Base-by-base conservation (phyloP, 2,888 invertebrate species). In the Tetrapedia diversipes region DNA sequence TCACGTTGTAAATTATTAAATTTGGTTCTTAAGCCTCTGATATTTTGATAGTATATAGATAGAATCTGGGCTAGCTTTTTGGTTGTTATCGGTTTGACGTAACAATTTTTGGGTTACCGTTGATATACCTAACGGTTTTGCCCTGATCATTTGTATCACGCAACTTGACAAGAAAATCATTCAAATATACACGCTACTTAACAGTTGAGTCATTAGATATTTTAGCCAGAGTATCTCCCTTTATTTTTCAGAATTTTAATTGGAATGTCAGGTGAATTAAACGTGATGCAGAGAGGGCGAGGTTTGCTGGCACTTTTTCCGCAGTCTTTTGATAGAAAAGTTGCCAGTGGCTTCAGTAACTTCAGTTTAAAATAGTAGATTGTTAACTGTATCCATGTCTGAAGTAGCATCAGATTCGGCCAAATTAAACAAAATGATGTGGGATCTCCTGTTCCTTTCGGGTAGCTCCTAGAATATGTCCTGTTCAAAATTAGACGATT, bases 361-460 rank as follows among this genome's bases (percentile, higher is more conserved):
- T 6, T 6, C 32, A 32, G 32, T 4, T 37, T 37, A 6, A 8
- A 2, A 24, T 24, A 47, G 22, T 47, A 32, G n/a, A 10, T 7
- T 53, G 19, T 4, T 29, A n/a, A 53, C 51, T 8, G 37, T 10
- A 37, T 10, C 19, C 16, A 7, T 54, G 14, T 56, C 39, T 2
- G 57, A 27, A 7, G 8, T 4, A 27, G 16, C n/a, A 11, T 27
- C 57, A 11, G 37, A 2, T 37, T 37, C 37, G 37, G n/a, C 27
- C 14, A 57, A 2, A 57, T 43, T 57, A 43, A 43, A 57, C 16
- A 57, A 29, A 43, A 57, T 43, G 22, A 27, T 57, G 19, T 57
- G 41, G 10, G 41, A 41, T 57, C 41, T 57, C 16, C 43, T 57
- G 4, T 27, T 57, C 19, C 43, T 29, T 4, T 57, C 41, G 10